These are phyloP conservation scores for Stigmatopora nigra DNA, from an alignment of 2,113 vertebrate genomes.

Conservation along the genomic window DNA sequence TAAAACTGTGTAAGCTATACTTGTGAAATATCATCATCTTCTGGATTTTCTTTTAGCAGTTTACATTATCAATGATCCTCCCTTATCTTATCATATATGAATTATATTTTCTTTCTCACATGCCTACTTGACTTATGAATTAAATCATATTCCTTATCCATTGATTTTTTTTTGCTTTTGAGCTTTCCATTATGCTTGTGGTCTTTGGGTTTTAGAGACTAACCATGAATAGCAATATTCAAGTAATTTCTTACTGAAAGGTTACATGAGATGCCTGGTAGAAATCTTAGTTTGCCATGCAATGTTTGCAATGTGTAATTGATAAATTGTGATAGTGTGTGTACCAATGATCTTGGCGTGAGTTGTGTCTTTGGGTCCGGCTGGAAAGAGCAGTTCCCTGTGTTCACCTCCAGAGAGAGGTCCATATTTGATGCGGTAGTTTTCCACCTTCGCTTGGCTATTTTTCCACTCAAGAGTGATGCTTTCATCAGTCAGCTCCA, in stretches of 20 bases:
- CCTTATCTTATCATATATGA: too few relatives aligned
- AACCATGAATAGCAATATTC: background rate
- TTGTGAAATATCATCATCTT: background rate
- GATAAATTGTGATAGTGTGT: background rate
- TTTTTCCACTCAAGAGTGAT: slow-evolving; percentile 94
- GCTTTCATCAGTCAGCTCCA: slow-evolving; percentile 84
- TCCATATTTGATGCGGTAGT: slow-evolving; percentile 89
- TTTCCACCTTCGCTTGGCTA: slow-evolving; percentile 75
- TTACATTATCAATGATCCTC: too few relatives aligned
- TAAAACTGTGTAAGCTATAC: background rate
- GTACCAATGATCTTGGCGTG: slow-evolving; percentile 83
- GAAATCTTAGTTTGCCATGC: background rate
- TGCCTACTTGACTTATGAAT: background rate
- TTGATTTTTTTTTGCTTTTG: background rate
- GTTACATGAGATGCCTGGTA: background rate
- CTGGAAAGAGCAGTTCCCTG: slow-evolving; percentile 77
- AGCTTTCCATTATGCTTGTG: background rate
- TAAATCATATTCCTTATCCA: background rate
- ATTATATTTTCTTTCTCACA: background rate
- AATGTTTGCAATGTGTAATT: background rate
- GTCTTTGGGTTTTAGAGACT: background rate
- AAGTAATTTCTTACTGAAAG: background rate
- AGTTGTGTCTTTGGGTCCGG: slow-evolving; percentile 75
- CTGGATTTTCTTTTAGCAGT: too few relatives aligned
- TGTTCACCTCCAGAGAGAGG: slow-evolving; percentile 91